Evolutionary conservation across 2,797 vertebrate species (phyloP), one percentile per base, ranked within the genome.

Genomic region (Danio jaintianensis): DNA sequence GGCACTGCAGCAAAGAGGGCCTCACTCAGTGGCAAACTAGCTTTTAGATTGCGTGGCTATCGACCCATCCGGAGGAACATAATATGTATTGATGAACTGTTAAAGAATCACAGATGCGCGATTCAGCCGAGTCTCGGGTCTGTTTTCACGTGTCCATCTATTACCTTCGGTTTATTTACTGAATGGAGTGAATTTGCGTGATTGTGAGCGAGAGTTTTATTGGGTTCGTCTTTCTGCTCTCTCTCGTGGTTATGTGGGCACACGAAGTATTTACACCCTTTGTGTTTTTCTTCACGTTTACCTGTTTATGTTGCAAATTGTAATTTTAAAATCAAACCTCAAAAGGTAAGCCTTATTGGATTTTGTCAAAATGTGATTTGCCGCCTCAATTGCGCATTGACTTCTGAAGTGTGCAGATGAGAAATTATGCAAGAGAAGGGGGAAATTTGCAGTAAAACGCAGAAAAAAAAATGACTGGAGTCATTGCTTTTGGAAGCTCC

Each of bases 61-160:
- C 78, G 80, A 91, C 85, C 84, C 78, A 82, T 83, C 85, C 82
- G 20, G 86, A 85, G 64, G 56, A 83, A 78, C 75, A 86, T 92
- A 91, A 93, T 93, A 89, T 88, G 83, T 90, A 89, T 89, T 87
- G 89, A 92, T 87, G 89, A 83, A 53, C 84, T 89, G 85, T 84
- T 89, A 90, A 87, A 91, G 74, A 81, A 82, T 86, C 85, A 85
- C 63, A 80, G 73, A 76, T 79, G 48, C 68, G 83, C 78, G 55
- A 71, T 80, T 66, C 68, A 64, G 71, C 77, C 61, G 42, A 47
- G 10, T 12, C n/a, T 52, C 42, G 9, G 40, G 22, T 67, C 58
- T 12, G n/a, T 64, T 55, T 78, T 13, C 20, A 43, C 38, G 12
- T 43, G 43, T 79, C 66, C 29, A 16, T 58, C 16, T 58, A 16